Evolutionary conservation across 2,113 vertebrate genomes (phyloP).

Genomic region (Hyaena hyaena): DNA sequence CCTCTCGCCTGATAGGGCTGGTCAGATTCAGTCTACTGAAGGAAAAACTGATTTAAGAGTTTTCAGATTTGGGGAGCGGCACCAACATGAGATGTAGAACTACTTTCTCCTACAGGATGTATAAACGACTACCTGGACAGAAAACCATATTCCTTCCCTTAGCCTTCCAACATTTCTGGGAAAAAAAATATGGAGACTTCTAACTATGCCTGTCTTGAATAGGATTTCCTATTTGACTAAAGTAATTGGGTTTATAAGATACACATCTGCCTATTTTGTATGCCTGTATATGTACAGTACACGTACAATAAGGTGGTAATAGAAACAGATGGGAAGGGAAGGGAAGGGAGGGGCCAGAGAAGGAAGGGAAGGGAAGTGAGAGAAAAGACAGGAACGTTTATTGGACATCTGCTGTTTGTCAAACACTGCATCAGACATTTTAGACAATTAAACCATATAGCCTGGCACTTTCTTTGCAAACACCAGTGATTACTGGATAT

Average conservation of each 20-base stretch:
- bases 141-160: neutral
- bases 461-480: neutral
- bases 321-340: neutral
- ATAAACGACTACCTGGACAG: neutral
- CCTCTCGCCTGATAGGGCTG: neutral
- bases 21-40: neutral
- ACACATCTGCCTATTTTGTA: neutral
- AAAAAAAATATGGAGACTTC: neutral
- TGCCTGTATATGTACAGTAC: neutral
- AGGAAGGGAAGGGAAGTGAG: neutral
- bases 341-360: neutral
- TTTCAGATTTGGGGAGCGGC: neutral
- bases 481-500: neutral
- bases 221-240: neutral
- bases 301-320: neutral
- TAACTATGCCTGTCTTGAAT: neutral
- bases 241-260: neutral
- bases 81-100: neutral
- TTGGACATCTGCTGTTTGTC: neutral
- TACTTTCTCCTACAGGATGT: neutral
- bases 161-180: neutral
- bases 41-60: neutral
- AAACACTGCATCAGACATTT: neutral
- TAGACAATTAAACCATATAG: neutral
- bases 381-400: neutral